Conservation (phyloP, 2,888 invertebrate genomes). For the Oscheius sp. region DNA sequence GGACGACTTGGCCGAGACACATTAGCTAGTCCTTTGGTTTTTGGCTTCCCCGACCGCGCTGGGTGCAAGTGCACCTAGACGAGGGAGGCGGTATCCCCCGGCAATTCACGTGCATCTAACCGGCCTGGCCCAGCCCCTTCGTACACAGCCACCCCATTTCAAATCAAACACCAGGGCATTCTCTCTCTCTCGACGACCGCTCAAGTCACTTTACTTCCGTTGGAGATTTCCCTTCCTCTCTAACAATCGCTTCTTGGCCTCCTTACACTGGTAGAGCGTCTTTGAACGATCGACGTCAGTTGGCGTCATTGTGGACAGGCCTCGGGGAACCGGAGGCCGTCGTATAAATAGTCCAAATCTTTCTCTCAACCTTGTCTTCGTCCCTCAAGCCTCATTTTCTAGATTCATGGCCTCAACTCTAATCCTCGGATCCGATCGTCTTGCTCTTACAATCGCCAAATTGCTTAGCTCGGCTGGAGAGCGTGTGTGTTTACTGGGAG, state of each 20-base stretch:
- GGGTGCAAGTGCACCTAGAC: constrained; percentile 12
- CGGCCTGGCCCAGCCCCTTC: not conserved
- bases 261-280: not conserved
- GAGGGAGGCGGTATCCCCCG: constrained; percentile 10
- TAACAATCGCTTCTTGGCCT: not conserved
- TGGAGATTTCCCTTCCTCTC: not conserved
- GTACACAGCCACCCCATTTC: not conserved
- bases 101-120: constrained; percentile 15
- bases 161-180: not conserved
- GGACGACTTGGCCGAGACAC: too few species aligned
- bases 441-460: constrained; percentile 6
- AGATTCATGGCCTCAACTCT: constrained; percentile 19
- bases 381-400: not conserved
- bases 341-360: not conserved
- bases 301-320: constrained; percentile 6
- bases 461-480: constrained; percentile 5
- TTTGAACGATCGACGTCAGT: constrained; percentile 19
- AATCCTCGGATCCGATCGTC: constrained; percentile 9
- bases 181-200: too few species aligned
- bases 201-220: not conserved
- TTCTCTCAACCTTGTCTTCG: not conserved
- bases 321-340: not conserved
- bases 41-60: not conserved
- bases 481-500: constrained; percentile 4
- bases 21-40: not conserved